Evolutionary conservation across 1,140 invertebrate species (phyloP).

Genomic region (Spodoptera frugiperda): DNA sequence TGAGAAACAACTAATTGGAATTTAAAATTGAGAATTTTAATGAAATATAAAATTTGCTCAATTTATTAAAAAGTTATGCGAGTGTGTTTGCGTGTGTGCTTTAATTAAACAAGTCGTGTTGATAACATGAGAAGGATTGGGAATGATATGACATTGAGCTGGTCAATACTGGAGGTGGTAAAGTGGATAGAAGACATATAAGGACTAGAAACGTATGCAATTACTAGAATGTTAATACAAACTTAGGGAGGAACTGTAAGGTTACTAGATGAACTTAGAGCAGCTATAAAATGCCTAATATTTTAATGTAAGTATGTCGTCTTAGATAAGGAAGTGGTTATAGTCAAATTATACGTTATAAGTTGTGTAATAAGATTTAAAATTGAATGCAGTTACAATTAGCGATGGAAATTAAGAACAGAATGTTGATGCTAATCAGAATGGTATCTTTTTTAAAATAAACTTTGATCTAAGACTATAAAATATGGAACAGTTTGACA

Average conservation of each 20-base stretch:
- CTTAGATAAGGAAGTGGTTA: not conserved
- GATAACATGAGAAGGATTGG: slow-evolving; percentile 5
- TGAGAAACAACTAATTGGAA: slow-evolving; percentile 33
- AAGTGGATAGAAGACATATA: not conserved
- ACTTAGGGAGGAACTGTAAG: not conserved
- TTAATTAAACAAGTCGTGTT: slow-evolving; percentile 21
- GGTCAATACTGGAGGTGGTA: not conserved
- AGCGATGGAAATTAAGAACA: not conserved
- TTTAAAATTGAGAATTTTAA: slow-evolving; percentile 46
- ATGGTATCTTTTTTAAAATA: too few species aligned
- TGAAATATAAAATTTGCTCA: slow-evolving; percentile 45
- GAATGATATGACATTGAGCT: not conserved
- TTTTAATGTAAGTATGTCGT: slow-evolving; percentile 16
- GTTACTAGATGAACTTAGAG: slow-evolving; percentile 18
- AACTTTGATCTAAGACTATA: too few species aligned
- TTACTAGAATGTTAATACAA: slow-evolving; percentile 20
- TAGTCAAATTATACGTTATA: slow-evolving; percentile 6
- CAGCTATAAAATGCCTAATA: slow-evolving; percentile 31
- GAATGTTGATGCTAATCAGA: not conserved
- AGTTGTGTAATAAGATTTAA: not conserved
- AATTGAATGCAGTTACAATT: slow-evolving; percentile 2
- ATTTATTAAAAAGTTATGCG: slow-evolving; percentile 28
- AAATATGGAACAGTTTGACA: too few species aligned
- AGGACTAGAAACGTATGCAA: slow-evolving; percentile 20
- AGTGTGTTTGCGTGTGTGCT: slow-evolving; percentile 35